Percentiles rank a stretch among this genome's conserved stretches.
phyloP scores from a whole-genome alignment of 2,113 vertebrate species.

The Solenodon paradoxus region DNA sequence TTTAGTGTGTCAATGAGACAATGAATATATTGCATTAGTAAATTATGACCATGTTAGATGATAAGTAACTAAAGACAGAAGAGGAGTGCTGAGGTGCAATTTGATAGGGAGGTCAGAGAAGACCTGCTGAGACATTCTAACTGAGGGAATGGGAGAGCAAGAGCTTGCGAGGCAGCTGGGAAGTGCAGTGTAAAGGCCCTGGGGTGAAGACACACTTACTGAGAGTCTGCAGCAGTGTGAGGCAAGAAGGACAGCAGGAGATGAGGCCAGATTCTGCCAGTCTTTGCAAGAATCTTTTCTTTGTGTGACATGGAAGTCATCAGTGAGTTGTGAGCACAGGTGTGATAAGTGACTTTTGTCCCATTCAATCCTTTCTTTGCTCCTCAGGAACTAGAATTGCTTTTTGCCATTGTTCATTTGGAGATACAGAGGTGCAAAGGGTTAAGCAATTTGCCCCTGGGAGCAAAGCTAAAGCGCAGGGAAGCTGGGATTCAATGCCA shows the following conservation, averaged over 20 bases:
- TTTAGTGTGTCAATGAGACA: not conserved
- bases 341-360: not conserved
- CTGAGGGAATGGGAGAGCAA: not conserved
- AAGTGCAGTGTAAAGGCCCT: rapidly evolving
- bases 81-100: not conserved
- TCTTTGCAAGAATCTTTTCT: not conserved
- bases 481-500: not conserved
- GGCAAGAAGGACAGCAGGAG: not conserved
- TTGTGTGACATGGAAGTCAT: not conserved
- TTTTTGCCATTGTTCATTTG: not conserved
- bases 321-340: not conserved
- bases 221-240: not conserved
- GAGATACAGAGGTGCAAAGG: not conserved
- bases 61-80: not conserved
- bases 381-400: not conserved
- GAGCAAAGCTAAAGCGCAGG: not conserved
- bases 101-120: not conserved
- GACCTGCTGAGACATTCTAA: not conserved
- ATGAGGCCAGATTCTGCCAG: not conserved
- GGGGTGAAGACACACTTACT: not conserved
- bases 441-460: not conserved
- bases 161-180: not conserved
- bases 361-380: not conserved
- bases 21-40: not conserved
- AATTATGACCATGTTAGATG: not conserved